A percentile compares a stretch with the other conserved stretches of the same genome.
Evolutionary conservation across 2,113 vertebrate genomes (phyloP).

Genomic region (Coreoperca whiteheadi): DNA sequence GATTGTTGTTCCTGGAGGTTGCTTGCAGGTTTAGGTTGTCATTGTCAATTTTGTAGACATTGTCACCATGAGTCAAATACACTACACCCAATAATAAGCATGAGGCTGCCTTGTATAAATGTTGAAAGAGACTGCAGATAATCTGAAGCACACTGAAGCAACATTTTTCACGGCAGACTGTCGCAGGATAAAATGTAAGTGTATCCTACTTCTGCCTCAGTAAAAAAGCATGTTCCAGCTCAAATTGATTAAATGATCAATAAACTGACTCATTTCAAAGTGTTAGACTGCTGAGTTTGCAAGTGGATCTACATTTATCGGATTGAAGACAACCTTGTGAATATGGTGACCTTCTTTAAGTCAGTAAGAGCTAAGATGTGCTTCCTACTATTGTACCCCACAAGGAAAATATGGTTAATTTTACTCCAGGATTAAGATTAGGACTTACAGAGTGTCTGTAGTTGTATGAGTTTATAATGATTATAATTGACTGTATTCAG

Average conservation of each 20-base stretch:
- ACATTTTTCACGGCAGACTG: not conserved
- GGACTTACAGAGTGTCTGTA: not conserved
- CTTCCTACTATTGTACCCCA: not conserved
- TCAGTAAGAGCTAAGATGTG: not conserved
- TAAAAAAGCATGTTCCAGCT: slow-evolving; percentile 44
- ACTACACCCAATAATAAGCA: not conserved
- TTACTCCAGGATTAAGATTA: not conserved
- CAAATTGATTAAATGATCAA: slow-evolving; percentile 69
- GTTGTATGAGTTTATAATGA: not conserved
- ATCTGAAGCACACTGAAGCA: not conserved
- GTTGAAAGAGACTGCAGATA: not conserved
- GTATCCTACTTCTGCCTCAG: not conserved
- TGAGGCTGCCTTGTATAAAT: not conserved
- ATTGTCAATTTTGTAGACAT: not conserved
- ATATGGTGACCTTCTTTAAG: slow-evolving; percentile 43
- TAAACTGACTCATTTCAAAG: slow-evolving; percentile 51
- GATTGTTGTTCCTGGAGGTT: not conserved
- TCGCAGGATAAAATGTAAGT: not conserved
- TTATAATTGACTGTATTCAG: not conserved
- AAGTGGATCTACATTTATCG: slow-evolving; percentile 31
- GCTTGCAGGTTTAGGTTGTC: not conserved
- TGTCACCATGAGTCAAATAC: not conserved
- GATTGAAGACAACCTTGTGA: slow-evolving; percentile 31
- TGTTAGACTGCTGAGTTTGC: slow-evolving; percentile 61
- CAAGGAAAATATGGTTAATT: not conserved